Evolutionary conservation across 2,113 vertebrate genomes (phyloP).

Genomic region (Orthonyx spaldingii): DNA sequence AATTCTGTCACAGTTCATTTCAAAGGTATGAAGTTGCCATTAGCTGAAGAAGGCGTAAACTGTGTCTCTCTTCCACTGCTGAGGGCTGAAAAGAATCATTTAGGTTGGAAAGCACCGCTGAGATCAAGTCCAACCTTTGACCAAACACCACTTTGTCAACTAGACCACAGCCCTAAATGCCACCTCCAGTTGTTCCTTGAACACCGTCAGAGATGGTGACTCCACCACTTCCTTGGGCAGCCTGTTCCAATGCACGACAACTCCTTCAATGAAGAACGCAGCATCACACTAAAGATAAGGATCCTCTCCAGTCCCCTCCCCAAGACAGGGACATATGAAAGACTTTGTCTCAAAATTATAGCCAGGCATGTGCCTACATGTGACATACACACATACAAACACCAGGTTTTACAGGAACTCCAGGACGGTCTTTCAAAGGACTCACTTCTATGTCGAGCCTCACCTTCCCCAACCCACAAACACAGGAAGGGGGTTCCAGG

Average conservation of each 20-base stretch:
- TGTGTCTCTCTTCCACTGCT: not conserved
- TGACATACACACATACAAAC: not conserved
- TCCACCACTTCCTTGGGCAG: not conserved
- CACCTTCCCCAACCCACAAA: not conserved
- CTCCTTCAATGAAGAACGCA: not conserved
- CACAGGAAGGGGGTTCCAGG: accelerated
- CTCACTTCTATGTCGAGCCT: accelerated
- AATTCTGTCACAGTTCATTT: not conserved
- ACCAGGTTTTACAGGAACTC: not conserved
- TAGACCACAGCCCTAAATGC: not conserved
- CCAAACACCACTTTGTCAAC: not conserved
- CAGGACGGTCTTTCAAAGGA: not conserved
- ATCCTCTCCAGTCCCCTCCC: not conserved
- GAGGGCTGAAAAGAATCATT: not conserved
- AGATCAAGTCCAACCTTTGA: not conserved
- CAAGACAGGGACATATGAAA: not conserved
- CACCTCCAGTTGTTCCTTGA: not conserved
- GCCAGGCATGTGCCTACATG: not conserved
- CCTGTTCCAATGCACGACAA: not conserved
- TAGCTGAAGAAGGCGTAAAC: not conserved
- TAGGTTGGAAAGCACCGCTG: not conserved
- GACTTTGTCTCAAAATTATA: not conserved
- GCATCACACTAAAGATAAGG: not conserved
- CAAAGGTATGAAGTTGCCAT: not conserved
- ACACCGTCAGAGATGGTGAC: not conserved